Evolutionary conservation across 2,888 invertebrate genomes (phyloP).

Genomic region (Copidosoma aretas): DNA sequence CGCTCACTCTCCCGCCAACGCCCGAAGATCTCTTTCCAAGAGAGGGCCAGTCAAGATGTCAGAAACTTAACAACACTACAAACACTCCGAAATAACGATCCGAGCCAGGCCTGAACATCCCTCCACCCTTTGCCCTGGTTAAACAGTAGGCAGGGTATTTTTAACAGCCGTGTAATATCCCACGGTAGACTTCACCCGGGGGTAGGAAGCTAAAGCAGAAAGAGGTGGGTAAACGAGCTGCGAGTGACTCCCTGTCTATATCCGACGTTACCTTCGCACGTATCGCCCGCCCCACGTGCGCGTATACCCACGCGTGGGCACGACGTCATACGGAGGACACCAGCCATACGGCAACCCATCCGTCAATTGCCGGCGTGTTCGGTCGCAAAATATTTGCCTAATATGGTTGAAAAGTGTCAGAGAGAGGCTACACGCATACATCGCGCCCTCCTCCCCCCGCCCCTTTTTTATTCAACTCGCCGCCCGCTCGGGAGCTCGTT

Average conservation of each 20-base stretch:
- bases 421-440: conserved; percentile 4
- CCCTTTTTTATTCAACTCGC: no score
- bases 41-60: conserved; percentile 59
- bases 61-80: conserved; percentile 61
- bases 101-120: conserved; percentile 41
- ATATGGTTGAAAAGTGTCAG: conserved; percentile 31
- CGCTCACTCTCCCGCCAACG: no score
- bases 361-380: conserved; percentile 31
- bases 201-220: no score
- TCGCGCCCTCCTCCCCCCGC: no score
- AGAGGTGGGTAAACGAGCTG: conserved; percentile 39
- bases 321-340: not conserved
- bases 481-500: no score
- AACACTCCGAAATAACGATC: conserved; percentile 62
- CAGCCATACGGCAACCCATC: conserved; percentile 17
- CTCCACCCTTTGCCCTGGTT: conserved; percentile 50
- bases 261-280: no score
- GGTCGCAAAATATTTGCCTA: conserved; percentile 37
- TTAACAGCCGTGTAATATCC: conserved; percentile 60
- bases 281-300: conserved; percentile 26
- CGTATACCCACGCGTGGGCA: not conserved
- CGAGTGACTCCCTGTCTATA: conserved; percentile 38
- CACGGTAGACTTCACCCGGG: conserved; percentile 55
- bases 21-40: not conserved
- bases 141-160: conserved; percentile 59